Percentiles rank a stretch among this genome's conserved stretches.
phyloP scores from a whole-genome alignment of 2,113 vertebrate species.

The Hippoglossus stenolepis region DNA sequence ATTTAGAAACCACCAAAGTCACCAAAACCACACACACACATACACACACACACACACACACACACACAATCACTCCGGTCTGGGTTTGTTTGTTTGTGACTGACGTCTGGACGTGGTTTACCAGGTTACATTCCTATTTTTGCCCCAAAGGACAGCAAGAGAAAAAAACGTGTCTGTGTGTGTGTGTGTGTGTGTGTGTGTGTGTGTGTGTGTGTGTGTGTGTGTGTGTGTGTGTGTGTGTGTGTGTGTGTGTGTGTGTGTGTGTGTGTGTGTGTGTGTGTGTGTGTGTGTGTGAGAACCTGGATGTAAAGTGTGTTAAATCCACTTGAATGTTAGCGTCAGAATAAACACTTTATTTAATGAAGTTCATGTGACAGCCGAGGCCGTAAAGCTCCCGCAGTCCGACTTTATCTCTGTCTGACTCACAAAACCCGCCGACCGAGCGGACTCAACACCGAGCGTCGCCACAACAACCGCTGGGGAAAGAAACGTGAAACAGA shows the following conservation, averaged over 20 bases:
- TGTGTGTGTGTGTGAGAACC: not conserved
- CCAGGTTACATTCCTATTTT: slow-evolving; percentile 30
- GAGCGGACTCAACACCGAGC: slow-evolving; percentile 14
- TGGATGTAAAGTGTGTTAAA: slow-evolving; percentile 35
- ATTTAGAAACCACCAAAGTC: not conserved
- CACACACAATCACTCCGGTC: not conserved
- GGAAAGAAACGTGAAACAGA: slow-evolving; percentile 39
- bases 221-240: not conserved
- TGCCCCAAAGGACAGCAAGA: not conserved
- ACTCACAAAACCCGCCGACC: slow-evolving; percentile 25
- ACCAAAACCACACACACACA: not conserved
- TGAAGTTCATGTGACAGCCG: slow-evolving; percentile 52
- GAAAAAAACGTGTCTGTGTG: not conserved
- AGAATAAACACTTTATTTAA: slow-evolving; percentile 64
- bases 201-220: not conserved
- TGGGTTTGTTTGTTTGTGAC: not conserved
- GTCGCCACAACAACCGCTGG: slow-evolving; percentile 47
- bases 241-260: not conserved
- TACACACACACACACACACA: slow-evolving; percentile 28
- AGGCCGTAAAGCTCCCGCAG: slow-evolving; percentile 48
- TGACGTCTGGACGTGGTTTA: slow-evolving; percentile 43
- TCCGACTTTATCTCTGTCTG: not conserved
- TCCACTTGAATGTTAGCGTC: slow-evolving; percentile 23
- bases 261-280: not conserved
- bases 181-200: not conserved